Conservation (phyloP, 1,140 invertebrate species). For the Drosophila sp. region DNA sequence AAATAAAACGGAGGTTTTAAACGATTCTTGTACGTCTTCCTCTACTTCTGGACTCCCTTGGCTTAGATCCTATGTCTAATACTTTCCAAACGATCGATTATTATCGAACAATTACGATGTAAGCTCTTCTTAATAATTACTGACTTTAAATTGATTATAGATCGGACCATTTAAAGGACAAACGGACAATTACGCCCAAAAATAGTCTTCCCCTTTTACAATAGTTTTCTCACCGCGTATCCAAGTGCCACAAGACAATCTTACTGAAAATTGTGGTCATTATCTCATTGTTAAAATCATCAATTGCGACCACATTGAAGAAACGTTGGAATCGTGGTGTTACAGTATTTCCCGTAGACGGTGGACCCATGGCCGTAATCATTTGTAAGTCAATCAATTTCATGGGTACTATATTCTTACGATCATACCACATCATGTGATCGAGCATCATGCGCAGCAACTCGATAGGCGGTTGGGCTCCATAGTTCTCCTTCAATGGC, state of each 20-base stretch:
- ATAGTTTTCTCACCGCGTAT: slow-evolving; percentile 87
- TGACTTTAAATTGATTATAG: no score
- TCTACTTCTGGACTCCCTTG: no score
- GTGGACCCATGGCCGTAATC: slow-evolving; percentile 95
- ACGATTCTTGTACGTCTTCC: no score
- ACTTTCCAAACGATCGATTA: no score
- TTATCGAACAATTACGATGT: no score
- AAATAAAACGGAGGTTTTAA: no score
- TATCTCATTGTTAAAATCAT: slow-evolving; percentile 94
- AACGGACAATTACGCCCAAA: background rate
- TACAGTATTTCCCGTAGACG: slow-evolving; percentile 90
- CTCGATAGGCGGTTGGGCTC: slow-evolving; percentile 96
- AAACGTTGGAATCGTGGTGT: slow-evolving; percentile 95
- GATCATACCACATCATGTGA: slow-evolving; percentile 95
- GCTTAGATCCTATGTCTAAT: no score
- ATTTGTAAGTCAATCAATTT: slow-evolving; percentile 95
- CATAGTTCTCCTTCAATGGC: slow-evolving; percentile 93
- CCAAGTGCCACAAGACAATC: slow-evolving; percentile 97
- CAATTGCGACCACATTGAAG: slow-evolving; percentile 94
- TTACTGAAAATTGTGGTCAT: slow-evolving; percentile 94
- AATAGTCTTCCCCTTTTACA: no score
- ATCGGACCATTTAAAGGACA: no score
- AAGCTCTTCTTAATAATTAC: no score
- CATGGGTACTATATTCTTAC: slow-evolving; percentile 93
- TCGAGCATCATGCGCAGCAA: slow-evolving; percentile 95